These are phyloP conservation scores for Poecilus cupreus DNA, from an alignment of 2,888 invertebrate species.

Conservation along the genomic window DNA sequence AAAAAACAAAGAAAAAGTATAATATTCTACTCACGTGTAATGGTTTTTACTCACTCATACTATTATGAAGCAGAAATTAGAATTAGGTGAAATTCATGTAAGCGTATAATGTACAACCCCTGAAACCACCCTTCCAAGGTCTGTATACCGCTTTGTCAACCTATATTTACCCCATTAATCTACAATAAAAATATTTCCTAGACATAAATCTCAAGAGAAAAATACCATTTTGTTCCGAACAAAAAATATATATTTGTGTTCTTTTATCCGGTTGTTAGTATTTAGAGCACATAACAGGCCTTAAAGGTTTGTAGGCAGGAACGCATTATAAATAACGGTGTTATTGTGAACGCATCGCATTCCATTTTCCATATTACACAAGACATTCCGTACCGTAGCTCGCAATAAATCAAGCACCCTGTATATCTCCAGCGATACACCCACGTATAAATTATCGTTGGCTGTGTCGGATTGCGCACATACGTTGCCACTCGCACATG, in stretches of 20 bases:
- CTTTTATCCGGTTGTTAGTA: neutral
- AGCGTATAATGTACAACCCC: too few species aligned
- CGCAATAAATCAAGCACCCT: slow-evolving; percentile 19
- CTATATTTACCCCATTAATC: too few species aligned
- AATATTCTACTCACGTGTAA: too few species aligned
- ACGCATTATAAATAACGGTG: slow-evolving; percentile 18
- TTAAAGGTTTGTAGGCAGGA: neutral
- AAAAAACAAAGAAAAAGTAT: too few species aligned
- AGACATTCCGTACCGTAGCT: slow-evolving; percentile 1
- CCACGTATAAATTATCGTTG: slow-evolving; percentile 34
- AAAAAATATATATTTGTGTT: too few species aligned
- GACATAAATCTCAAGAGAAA: neutral
- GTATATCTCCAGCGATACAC: slow-evolving; percentile 25
- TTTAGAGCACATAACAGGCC: too few species aligned
- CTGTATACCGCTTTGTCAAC: too few species aligned
- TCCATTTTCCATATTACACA: slow-evolving; percentile 30
- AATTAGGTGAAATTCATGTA: too few species aligned
- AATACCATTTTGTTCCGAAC: neutral
- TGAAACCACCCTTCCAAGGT: too few species aligned
- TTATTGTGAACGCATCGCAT: slow-evolving; percentile 13
- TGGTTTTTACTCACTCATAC: too few species aligned
- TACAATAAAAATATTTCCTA: neutral
- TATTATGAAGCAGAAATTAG: too few species aligned
- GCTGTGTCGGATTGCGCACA: slow-evolving; percentile 7
- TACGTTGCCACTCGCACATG: slow-evolving; percentile 45